Evolutionary conservation across 2,888 invertebrate genomes (phyloP).

Genomic region (Cetonia aurata): DNA sequence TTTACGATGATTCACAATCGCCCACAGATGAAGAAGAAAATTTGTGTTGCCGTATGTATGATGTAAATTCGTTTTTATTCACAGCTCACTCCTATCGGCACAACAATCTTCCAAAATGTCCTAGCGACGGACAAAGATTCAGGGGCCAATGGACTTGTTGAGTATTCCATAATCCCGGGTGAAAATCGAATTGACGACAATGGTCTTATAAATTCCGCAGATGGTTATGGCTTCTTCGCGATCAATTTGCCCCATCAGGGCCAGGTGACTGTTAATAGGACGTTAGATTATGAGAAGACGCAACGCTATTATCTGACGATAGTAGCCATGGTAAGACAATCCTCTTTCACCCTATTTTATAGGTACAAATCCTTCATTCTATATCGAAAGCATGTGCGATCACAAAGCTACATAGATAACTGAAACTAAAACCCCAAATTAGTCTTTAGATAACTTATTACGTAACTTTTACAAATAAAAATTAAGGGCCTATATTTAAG

Average conservation of each 20-base stretch:
- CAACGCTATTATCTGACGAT: slow-evolving; percentile 90
- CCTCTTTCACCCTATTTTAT: no score
- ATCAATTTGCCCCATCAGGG: slow-evolving; percentile 92
- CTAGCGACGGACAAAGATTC: slow-evolving; percentile 86
- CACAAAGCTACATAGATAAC: no score
- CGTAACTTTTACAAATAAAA: no score
- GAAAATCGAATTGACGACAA: slow-evolving; percentile 68
- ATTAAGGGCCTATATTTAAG: no score
- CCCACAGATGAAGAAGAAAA: no score
- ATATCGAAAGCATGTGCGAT: no score
- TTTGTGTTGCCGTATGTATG: no score
- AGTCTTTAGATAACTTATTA: no score
- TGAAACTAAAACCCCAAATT: no score
- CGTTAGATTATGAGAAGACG: slow-evolving; percentile 88
- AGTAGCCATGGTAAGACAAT: slow-evolving; percentile 82
- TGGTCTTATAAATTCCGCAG: slow-evolving; percentile 74
- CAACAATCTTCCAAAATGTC: slow-evolving; percentile 86
- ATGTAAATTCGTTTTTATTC: slow-evolving; percentile 56
- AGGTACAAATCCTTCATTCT: no score
- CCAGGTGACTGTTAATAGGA: slow-evolving; percentile 86
- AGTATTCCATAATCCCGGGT: slow-evolving; percentile 86
- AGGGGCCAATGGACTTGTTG: slow-evolving; percentile 89
- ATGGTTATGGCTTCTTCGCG: slow-evolving; percentile 86
- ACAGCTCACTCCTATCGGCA: slow-evolving; percentile 88
- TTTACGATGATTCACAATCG: no score